Percentiles rank a stretch among this genome's conserved stretches.
phyloP scores from a whole-genome alignment of 2,888 invertebrate genomes.

The Erynnis tages region DNA sequence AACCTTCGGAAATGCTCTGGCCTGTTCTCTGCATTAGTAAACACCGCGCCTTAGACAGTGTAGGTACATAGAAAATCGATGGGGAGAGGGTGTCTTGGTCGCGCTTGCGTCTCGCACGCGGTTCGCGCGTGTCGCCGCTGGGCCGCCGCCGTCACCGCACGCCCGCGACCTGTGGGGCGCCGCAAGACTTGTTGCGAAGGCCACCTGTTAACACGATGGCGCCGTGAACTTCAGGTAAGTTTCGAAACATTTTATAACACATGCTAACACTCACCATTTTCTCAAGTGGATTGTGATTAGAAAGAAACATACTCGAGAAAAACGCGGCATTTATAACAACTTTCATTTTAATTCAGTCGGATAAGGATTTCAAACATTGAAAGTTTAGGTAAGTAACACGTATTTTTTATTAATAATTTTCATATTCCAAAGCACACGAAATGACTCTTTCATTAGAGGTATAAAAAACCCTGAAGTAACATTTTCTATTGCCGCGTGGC shows the following conservation, averaged over 20 bases:
- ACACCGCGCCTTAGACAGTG: conserved; percentile 62
- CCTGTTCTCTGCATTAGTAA: conserved; percentile 70
- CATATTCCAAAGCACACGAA: no score
- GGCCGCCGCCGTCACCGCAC: conserved; percentile 59
- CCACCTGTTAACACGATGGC: conserved; percentile 74
- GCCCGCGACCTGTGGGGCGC: conserved; percentile 61
- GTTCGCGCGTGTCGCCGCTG: conserved; percentile 44
- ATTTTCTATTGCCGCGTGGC: no score
- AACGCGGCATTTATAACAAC: no score
- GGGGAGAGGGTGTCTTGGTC: conserved; percentile 49
- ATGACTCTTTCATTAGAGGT: no score
- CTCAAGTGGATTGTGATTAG: not conserved
- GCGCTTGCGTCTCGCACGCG: conserved; percentile 54
- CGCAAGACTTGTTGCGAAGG: conserved; percentile 70
- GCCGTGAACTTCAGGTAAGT: conserved; percentile 67
- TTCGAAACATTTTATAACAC: conserved; percentile 12
- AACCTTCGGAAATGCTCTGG: conserved; percentile 60
- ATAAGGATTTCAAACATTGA: no score
- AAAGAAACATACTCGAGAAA: no score
- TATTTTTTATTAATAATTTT: no score
- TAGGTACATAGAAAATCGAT: conserved; percentile 76
- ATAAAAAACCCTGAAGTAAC: no score
- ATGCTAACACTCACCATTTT: not conserved
- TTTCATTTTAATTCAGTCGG: no score
- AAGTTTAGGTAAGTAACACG: no score